Conservation (phyloP, 1,140 invertebrate species). For the Scaptomyza pallida region DNA sequence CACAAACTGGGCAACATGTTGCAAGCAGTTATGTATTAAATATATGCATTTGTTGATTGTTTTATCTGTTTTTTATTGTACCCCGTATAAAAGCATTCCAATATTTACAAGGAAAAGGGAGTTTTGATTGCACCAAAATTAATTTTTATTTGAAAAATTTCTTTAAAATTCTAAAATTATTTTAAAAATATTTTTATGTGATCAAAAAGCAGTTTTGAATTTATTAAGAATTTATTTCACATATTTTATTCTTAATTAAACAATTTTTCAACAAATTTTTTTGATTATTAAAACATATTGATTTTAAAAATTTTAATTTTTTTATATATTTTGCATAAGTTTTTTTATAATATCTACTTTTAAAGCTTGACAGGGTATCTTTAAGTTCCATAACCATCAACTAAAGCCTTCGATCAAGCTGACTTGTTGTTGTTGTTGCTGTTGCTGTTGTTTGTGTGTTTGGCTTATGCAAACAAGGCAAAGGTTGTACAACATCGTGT, state of each 20-base stretch:
- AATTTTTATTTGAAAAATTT: no score
- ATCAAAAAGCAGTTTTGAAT: no score
- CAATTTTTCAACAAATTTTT: no score
- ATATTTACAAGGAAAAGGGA: no score
- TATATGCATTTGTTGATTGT: slow-evolving; percentile 9
- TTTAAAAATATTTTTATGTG: no score
- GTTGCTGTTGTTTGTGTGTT: slow-evolving; percentile 13
- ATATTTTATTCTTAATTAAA: no score
- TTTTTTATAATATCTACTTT: background rate
- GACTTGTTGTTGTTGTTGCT: background rate
- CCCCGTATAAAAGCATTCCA: background rate
- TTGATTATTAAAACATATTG: no score
- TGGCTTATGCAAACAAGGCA: slow-evolving; percentile 73
- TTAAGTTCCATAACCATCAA: background rate
- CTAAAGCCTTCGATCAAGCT: background rate
- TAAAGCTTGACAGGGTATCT: background rate
- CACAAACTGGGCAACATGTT: slow-evolving; percentile 49
- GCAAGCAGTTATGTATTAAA: slow-evolving; percentile 28
- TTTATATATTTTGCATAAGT: no score
- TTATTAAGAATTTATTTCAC: no score
- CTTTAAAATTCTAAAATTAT: no score
- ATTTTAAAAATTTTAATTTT: no score
- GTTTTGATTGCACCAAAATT: no score
- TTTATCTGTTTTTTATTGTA: background rate
- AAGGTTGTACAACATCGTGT: slow-evolving; percentile 82